Evolutionary conservation across 2,113 vertebrate species (phyloP), one percentile per base, ranked within the genome.

Genomic region (Ictalurus furcatus): DNA sequence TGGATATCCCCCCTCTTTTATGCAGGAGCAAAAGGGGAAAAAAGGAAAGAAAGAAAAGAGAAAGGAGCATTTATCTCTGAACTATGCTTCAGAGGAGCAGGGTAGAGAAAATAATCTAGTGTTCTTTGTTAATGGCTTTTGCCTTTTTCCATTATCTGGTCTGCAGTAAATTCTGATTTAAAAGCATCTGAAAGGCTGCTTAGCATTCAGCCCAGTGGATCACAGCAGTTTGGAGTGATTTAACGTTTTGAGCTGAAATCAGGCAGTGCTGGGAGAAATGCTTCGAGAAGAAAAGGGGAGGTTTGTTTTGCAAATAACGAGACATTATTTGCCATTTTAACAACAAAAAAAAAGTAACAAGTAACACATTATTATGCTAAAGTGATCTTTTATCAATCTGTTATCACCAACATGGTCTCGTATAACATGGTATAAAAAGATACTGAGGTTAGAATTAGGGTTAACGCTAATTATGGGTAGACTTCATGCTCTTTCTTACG

Each of bases 121-220:
- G 54, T 76, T 86, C 85, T 86, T 86, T 86, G 71, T 58, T 74
- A 86, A 74, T 86, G 52, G 52, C 52, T 86, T 74, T 86, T 58
- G 85, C 85, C 71, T 86, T 74, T 74, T 40, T 84, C 85, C 85
- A 86, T 86, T 86, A 86, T 86, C 85, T 86, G 67, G 52, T 86
- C 71, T 28, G 69, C 71, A 74, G 67, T 76, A 86, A 86, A 86
- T 86, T 86, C 85, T 34, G 30, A 74, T 74, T 86, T 74, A 58
- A 86, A 37, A 40, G 81, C 56, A 23, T 86, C 69, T 86, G 69
- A 86, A 86, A 74, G 85, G 85, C 69, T 86, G 71, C 28, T 86
- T 86, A 86, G 69, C 85, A 86, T 86, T 86, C 85, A 74, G 69
- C 6, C 54, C 69, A 28, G 69, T 40, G 85, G 48, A 30, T 63